Base-by-base conservation (phyloP, 1,140 invertebrate genomes). In the Saccostrea cuccullata region DNA sequence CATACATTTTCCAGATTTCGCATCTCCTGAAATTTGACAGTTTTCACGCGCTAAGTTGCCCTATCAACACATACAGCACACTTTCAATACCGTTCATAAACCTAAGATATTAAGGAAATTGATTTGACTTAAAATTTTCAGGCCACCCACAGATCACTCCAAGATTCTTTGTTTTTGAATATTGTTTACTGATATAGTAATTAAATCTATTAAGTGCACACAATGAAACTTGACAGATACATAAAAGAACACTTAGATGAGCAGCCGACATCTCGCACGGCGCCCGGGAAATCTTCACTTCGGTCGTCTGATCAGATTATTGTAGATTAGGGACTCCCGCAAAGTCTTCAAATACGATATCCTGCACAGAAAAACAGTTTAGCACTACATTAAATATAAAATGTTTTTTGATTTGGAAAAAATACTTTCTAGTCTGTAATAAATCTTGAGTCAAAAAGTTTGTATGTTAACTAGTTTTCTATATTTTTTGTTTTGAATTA, bases 1-100 rank as follows among this genome's bases (percentile, higher is more conserved):
- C 23, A 36, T 77, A 77, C 70, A 77, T 77, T 77, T 36, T 11
- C 70, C 70, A 77, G 70, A 77, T 30, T 77, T 77, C 26, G 30
- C 5, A 30, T 77, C 30, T 30, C 30, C 70, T 30, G 70, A 77
- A 77, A 77, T 77, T 26, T 77, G 70, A 77, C 70, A 77, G 70
- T 77, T 77, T 77, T 26, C 70, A 12, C 70, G 70, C 70, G 26
- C 26, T 26, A 26, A 12, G 58, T 30, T 77, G 23, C 26, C 12
- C 26, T 13, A 13, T 30, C 26, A 15, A 30, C 23, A 26, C 13
- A 13, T 36, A 36, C 11, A 23, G 23, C 30, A 15, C 70, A 30
- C 70, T 77, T 36, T 77, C 70, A 17, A 36, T 36, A 77, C 26
- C 26, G 26, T 30, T 36, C 70, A 36, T 77, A 15, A n/a, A 30